Evolutionary conservation across 2,888 invertebrate genomes (phyloP), one percentile per base, ranked within the genome.

Genomic region (Pseudococcus longispinus): DNA sequence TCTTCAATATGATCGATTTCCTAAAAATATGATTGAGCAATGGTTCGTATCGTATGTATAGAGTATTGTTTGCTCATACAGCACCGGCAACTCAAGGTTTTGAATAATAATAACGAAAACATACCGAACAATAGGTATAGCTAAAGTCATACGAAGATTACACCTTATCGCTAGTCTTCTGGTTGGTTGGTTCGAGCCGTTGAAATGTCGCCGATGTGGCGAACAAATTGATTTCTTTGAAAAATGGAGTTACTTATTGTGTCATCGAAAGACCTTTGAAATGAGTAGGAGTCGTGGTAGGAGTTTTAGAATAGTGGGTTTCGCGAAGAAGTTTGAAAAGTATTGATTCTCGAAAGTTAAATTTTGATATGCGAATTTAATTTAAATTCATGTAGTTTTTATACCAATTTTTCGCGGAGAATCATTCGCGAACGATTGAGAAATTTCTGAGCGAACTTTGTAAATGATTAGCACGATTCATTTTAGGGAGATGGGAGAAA

Each of bases 1-100:
- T 65, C 29, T 70, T 70, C 70, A 70, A 70, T 29, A 18, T 29
- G 29, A 70, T 70, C 70, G 29, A 70, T 70, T 70, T 70, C n/a
- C 29, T 70, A 70, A 70, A 70, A 70, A 60, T 60, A 6, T 13
- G 60, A 20, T 60, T 60, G 23, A 11, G 60, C 9, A 23, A 60
- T 2, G 2, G 20, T 60, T 60, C 11, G 60, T 20, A 60, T n/a
- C n/a, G n/a, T n/a, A n/a, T n/a, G n/a, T 37, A 37, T 37, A 37
- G 37, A 5, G 37, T 1, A 23, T 23, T 0, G 23, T 60, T 60
- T 60, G 23, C 60, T 23, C 20, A 60, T 23, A 1, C 9, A 23
- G 60, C 37, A 37, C 37, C 37, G 23, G 60, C 3, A 23, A 20
- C 60, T 20, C 23, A 60, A 11, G 23, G 6, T 23, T 20, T 60